Evolutionary conservation across 2,888 invertebrate species (phyloP).

Genomic region (Pedicia rivosa): DNA sequence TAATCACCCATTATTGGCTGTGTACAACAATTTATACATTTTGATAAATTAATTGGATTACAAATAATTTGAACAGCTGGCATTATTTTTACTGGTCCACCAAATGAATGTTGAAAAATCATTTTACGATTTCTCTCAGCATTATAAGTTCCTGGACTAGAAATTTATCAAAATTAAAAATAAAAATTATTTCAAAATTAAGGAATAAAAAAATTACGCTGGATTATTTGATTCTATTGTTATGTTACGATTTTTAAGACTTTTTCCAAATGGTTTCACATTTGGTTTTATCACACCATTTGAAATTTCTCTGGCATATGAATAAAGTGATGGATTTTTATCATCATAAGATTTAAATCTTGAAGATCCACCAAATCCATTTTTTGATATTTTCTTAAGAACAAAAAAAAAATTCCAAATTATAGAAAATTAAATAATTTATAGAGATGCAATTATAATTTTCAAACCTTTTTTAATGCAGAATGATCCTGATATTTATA

Average conservation of each 20-base stretch:
- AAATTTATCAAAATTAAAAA: not conserved
- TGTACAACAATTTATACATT: conserved; percentile 20
- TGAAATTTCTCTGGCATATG: too few relatives aligned
- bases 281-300: conserved; percentile 10
- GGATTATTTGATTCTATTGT: conserved; percentile 8
- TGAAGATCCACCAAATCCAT: conserved; percentile 22
- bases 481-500: not conserved
- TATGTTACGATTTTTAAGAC: not conserved
- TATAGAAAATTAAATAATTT: too few relatives aligned
- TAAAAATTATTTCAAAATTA: not conserved
- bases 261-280: conserved; percentile 18
- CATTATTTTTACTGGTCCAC: conserved; percentile 16
- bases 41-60: conserved; percentile 16
- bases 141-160: conserved; percentile 14
- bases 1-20: conserved; percentile 34
- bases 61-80: conserved; percentile 23
- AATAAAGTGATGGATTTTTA: too few relatives aligned
- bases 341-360: not conserved
- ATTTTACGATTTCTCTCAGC: conserved; percentile 13
- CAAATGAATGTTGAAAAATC: conserved; percentile 19
- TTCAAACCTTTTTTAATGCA: not conserved
- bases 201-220: conserved; percentile 12
- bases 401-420: not conserved
- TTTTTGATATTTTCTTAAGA: conserved; percentile 13
- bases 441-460: too few relatives aligned